Evolutionary conservation across 2,113 vertebrate species (phyloP).

Genomic region (Galbula dea): DNA sequence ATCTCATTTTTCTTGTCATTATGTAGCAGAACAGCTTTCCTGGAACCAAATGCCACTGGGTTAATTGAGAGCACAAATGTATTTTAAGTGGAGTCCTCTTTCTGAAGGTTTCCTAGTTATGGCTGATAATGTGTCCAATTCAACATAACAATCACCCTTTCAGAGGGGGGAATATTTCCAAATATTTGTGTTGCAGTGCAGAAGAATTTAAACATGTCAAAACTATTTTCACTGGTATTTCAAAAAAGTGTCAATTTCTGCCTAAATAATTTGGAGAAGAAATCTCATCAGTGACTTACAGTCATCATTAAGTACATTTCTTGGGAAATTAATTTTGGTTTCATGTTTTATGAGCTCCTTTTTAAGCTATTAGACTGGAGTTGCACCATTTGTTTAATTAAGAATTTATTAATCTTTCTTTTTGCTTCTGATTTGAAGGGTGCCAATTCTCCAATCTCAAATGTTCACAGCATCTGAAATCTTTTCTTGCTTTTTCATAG

Average conservation of each 20-base stretch:
- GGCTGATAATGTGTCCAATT: background rate
- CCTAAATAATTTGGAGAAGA: background rate
- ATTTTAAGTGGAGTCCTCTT: background rate
- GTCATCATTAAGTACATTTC: background rate
- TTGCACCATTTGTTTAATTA: background rate
- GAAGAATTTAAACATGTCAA: background rate
- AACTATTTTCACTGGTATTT: background rate
- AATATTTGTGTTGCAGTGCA: background rate
- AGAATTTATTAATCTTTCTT: background rate
- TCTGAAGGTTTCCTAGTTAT: background rate
- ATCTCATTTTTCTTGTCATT: conserved; percentile 28
- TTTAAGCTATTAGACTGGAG: background rate
- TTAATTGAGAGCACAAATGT: conserved; percentile 31
- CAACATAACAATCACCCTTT: background rate
- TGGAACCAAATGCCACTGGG: background rate
- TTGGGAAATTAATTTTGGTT: background rate
- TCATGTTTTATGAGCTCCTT: background rate
- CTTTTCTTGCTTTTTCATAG: background rate
- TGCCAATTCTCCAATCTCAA: background rate
- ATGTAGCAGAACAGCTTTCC: background rate
- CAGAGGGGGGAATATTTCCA: background rate
- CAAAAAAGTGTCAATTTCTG: background rate
- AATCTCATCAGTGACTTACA: background rate
- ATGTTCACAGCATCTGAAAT: background rate
- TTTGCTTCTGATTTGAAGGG: background rate